Evolutionary conservation across 1,140 invertebrate species (phyloP).

Genomic region (Bacillus rossius): DNA sequence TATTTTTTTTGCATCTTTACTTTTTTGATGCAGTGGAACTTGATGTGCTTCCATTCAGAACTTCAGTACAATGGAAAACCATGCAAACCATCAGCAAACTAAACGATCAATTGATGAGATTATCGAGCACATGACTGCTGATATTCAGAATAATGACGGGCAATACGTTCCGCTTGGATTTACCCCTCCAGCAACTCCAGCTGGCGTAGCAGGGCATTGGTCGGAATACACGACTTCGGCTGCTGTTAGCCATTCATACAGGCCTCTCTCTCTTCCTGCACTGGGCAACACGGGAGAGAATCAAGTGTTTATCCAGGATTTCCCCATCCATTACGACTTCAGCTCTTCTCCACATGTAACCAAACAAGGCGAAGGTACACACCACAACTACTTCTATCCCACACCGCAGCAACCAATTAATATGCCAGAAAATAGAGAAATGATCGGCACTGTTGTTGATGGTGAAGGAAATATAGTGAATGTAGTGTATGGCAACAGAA

Average conservation of each 20-base stretch:
- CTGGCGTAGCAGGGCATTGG: slow-evolving; percentile 34
- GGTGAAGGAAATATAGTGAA: slow-evolving; percentile 46
- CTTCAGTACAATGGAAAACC: background rate
- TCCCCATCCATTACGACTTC: background rate
- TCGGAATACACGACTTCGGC: slow-evolving; percentile 32
- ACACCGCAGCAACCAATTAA: slow-evolving; percentile 11
- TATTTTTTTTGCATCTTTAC: too few species aligned
- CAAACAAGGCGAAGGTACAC: slow-evolving; percentile 8
- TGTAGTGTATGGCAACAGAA: slow-evolving; percentile 41
- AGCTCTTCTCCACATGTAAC: slow-evolving; percentile 6
- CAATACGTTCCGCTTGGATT: slow-evolving; percentile 52
- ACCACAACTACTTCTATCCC: slow-evolving; percentile 7
- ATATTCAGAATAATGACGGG: slow-evolving; percentile 50
- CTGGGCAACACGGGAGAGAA: slow-evolving; percentile 10
- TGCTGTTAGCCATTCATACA: slow-evolving; percentile 3
- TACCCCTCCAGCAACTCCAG: slow-evolving; percentile 38
- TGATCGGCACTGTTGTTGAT: slow-evolving; percentile 42
- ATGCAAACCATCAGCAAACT: slow-evolving; percentile 6
- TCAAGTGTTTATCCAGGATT: background rate
- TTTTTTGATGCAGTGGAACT: too few species aligned
- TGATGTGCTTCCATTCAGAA: background rate
- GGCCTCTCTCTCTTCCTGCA: slow-evolving; percentile 1
- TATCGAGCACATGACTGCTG: slow-evolving; percentile 55
- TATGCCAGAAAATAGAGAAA: slow-evolving; percentile 38
- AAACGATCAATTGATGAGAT: slow-evolving; percentile 52